These are phyloP conservation scores for Labroides dimidiatus DNA, from an alignment of 2,797 vertebrate genomes.

Conservation along the genomic window DNA sequence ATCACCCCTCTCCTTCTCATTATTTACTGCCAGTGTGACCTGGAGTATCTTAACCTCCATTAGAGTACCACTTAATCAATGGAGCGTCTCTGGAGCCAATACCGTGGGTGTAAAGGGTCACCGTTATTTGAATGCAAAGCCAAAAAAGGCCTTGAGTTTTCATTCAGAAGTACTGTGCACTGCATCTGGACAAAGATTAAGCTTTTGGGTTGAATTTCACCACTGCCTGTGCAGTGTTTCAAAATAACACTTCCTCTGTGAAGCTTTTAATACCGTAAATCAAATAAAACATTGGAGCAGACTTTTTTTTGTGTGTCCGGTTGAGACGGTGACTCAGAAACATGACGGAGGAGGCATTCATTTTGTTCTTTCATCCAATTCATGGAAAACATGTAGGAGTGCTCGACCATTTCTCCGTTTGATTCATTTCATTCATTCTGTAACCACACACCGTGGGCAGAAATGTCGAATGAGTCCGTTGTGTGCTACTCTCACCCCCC, in stretches of 20 bases:
- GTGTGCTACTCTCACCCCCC: slow-evolving; percentile 11
- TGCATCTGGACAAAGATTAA: neutral
- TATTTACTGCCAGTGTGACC: slow-evolving; percentile 46
- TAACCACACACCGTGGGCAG: slow-evolving; percentile 9
- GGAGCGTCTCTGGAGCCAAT: neutral
- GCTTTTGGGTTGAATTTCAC: too few species aligned
- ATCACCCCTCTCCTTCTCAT: neutral
- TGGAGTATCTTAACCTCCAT: slow-evolving; percentile 29
- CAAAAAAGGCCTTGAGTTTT: neutral
- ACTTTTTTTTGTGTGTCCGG: neutral
- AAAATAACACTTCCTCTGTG: too few species aligned
- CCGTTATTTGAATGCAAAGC: neutral
- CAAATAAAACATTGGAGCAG: slow-evolving; percentile 1
- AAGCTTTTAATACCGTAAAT: neutral
- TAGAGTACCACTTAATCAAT: slow-evolving; percentile 28
- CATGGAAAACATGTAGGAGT: slow-evolving; percentile 36
- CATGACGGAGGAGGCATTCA: slow-evolving; percentile 22
- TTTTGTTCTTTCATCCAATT: slow-evolving; percentile 25
- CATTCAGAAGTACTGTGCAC: neutral
- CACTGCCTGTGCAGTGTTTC: too few species aligned
- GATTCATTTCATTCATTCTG: slow-evolving; percentile 36
- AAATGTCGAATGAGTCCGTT: slow-evolving; percentile 37
- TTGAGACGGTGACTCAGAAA: slow-evolving; percentile 45
- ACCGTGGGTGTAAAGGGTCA: neutral
- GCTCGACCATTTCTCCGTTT: slow-evolving; percentile 24